Conservation (phyloP, 1,140 invertebrate species). For the Drosophila cardini region DNA sequence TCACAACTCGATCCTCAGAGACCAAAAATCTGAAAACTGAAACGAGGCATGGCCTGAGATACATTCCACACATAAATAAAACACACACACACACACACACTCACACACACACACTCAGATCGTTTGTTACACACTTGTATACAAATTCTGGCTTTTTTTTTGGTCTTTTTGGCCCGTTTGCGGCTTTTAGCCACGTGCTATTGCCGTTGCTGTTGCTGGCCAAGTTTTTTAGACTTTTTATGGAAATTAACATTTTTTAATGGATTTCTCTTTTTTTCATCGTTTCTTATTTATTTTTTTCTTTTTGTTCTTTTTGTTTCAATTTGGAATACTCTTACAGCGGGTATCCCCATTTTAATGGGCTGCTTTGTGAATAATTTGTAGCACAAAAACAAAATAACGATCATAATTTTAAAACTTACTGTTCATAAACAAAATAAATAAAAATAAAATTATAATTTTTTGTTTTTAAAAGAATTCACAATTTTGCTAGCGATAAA, state of each 20-base stretch:
- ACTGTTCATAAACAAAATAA: no score
- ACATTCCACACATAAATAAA: constrained; percentile 30
- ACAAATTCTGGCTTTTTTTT: constrained; percentile 32
- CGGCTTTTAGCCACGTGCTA: constrained; percentile 72
- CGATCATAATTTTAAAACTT: no score
- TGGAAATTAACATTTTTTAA: constrained; percentile 82
- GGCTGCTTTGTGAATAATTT: background rate
- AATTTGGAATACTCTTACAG: background rate
- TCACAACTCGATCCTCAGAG: constrained; percentile 3
- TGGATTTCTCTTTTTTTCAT: constrained; percentile 56
- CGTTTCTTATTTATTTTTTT: background rate
- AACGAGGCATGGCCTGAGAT: constrained; percentile 8
- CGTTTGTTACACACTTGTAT: background rate
- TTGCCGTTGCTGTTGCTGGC: constrained; percentile 9
- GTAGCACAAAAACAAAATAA: no score
- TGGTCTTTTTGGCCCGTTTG: constrained; percentile 50
- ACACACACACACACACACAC: background rate
- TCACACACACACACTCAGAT: background rate
- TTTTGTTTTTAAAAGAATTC: no score
- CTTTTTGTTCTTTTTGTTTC: background rate
- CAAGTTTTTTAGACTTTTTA: constrained; percentile 59
- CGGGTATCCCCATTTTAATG: background rate
- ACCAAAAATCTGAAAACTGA: background rate
- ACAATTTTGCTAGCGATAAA: no score
- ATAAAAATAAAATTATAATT: no score